These are phyloP conservation scores for Chloromyia formosa DNA, from an alignment of 2,888 invertebrate genomes.

Conservation along the genomic window DNA sequence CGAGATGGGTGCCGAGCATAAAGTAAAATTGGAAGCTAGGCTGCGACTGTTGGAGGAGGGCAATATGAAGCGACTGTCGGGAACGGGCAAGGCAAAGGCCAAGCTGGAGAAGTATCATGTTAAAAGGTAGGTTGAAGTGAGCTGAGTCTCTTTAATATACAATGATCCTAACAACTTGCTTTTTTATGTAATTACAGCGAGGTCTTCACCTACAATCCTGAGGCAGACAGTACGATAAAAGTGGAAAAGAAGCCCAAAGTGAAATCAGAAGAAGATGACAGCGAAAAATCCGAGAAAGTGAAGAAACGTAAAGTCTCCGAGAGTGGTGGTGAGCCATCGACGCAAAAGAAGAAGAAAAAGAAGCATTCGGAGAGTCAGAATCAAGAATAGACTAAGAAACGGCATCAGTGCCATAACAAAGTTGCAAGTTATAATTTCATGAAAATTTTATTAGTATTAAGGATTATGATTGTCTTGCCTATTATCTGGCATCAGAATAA, in stretches of 20 bases:
- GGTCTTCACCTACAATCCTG: slow-evolving; percentile 79
- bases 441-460: neutral
- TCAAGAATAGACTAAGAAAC: slow-evolving; percentile 1
- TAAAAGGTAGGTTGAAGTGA: slow-evolving; percentile 57
- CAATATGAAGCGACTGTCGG: slow-evolving; percentile 82
- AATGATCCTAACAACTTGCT: neutral
- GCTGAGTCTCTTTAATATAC: neutral
- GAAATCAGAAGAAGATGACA: slow-evolving; percentile 58
- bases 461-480: neutral
- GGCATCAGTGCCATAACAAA: no score
- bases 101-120: slow-evolving; percentile 93
- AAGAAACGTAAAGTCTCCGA: slow-evolving; percentile 52
- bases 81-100: slow-evolving; percentile 86
- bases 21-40: slow-evolving; percentile 85
- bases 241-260: slow-evolving; percentile 60
- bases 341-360: slow-evolving; percentile 67
- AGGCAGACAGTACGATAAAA: slow-evolving; percentile 83
- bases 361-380: slow-evolving; percentile 58
- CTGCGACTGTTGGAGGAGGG: slow-evolving; percentile 86
- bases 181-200: slow-evolving; percentile 66
- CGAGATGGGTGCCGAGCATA: slow-evolving; percentile 88
- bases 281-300: slow-evolving; percentile 54
- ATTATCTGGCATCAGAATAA: neutral
- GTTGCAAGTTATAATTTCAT: neutral
- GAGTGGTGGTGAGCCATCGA: slow-evolving; percentile 47